Base-by-base conservation (phyloP, 2,113 vertebrate species). In the Danionella cerebrum region DNA sequence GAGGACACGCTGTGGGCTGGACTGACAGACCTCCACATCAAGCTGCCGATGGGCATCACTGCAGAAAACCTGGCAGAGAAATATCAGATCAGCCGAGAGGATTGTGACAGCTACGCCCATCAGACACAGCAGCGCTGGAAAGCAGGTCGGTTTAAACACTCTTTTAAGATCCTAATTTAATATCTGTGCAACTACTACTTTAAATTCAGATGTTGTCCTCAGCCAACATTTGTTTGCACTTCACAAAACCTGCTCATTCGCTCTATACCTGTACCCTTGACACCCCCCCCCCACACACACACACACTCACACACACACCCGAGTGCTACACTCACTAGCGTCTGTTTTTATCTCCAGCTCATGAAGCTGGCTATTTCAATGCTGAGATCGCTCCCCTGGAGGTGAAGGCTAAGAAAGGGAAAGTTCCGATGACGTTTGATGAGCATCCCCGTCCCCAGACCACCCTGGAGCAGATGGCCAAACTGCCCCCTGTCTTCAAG, bases 11-110 rank as follows among this genome's bases (percentile, higher is more conserved):
- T 99, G 79, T 99, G 96, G 96, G 85, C 85, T 0, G 83, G 84
- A 6, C 83, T 99, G 5, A 97, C 90, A 0, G 96, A 99, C 58
- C 76, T 80, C 0, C 89, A 96, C 1, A 42, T 99, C 25, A 91
- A 97, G 76, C 82, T 81, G 3, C 84, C 94, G 0, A 99, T 99
- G 96, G 96, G 84, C 21, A 62, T 96, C 63, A 99, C 96, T 4
- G 96, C 96, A 45, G 96, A 99, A 79, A 99, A 97, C 59, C 89
- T 99, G 70, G 94, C 95, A n/a, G 89, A 74, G 7, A 91, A 97
- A 60, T 86, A 96, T 71, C 79, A 87, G 72, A 91, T 97, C 74
- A 84, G 82, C 13, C 87, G 95, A 31, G 91, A 97, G 72, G 90
- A 94, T 1, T 96, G 93, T 24, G 96, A 98, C 79, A 84, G 59